These are phyloP conservation scores for Scaeva pyrastri DNA, from an alignment of 2,888 invertebrate genomes.

Conservation along the genomic window DNA sequence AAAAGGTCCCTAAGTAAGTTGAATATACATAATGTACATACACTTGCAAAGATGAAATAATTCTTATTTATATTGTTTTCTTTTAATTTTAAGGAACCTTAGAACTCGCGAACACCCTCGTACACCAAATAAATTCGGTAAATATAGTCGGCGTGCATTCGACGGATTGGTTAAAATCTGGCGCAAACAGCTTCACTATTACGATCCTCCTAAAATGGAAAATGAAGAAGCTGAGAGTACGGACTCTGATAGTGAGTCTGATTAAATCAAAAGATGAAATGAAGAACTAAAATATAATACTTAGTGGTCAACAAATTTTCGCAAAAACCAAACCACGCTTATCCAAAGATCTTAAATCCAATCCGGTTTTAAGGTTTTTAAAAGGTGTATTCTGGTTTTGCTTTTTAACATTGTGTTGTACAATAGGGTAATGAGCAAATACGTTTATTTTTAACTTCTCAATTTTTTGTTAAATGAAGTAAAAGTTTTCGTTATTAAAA, in stretches of 20 bases:
- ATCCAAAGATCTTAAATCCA: neutral
- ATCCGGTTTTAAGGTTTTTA: neutral
- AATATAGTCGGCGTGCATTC: constrained; percentile 96
- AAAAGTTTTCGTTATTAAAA: constrained; percentile 19
- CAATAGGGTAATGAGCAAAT: neutral
- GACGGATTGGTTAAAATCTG: constrained; percentile 94
- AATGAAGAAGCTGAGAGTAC: constrained; percentile 53
- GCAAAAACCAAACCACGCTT: neutral
- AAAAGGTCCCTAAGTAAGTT: constrained; percentile 88
- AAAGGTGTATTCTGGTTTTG: neutral
- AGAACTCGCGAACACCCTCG: constrained; percentile 91
- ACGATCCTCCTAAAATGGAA: constrained; percentile 86
- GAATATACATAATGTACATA: neutral
- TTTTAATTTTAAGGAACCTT: constrained; percentile 85
- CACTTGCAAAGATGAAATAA: too few species aligned
- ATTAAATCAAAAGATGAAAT: constrained; percentile 28
- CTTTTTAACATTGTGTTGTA: neutral
- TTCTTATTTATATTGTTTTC: neutral
- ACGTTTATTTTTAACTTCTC: neutral
- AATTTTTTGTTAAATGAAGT: constrained; percentile 21
- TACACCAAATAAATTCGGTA: constrained; percentile 94
- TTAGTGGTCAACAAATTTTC: neutral
- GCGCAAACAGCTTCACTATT: constrained; percentile 93
- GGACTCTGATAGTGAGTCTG: constrained; percentile 67
- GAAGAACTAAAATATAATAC: neutral